Base-by-base conservation (phyloP, 2,113 vertebrate species). In the Heloderma charlesbogerti region DNA sequence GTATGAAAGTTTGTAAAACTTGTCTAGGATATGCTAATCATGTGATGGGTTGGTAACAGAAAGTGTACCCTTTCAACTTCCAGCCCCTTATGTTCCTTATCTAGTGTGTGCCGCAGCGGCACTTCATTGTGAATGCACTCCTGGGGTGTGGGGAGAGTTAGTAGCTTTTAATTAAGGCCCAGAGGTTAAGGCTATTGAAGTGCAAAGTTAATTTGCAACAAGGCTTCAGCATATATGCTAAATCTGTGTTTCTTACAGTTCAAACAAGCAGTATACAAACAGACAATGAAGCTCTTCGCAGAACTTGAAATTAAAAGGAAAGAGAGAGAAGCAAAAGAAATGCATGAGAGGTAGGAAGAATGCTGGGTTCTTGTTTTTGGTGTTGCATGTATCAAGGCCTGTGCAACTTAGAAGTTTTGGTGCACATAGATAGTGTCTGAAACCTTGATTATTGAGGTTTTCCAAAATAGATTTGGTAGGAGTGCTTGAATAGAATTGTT, bases 241-340 rank as follows among this genome's bases (percentile, higher is more conserved):
- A 78, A 67, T 5, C 4, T 94, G 91, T 96, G 71, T 97, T 93
- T 96, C 91, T 95, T 94, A 18, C 96, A 99, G 99, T 99, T 99
- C 94, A 99, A 98, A 90, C 99, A 99, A 95, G 99, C 99, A 13
- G 99, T 99, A 0, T 99, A 99, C 95, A 99, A 99, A 95, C 99
- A 99, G 97, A 99, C 99, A 1, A 99, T 99, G 99, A 99, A 99
- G 96, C 97, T 99, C 79, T 99, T 99, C 91, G 99, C 99, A 87
- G 99, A 99, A 95, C 98, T 99, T 93, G 99, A 99, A 97, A 99
- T 99, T 93, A 99, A 99, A 96, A 99, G 99, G 96, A 99, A 99
- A 98, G 99, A 99, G 96, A 98, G 99, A 96, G 99, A 99, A 97
- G 98, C 99, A 27, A 99, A 99, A 97, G 99, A 99, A 27, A 99